Base-by-base conservation (phyloP, 2,797 vertebrate species). In the Sebastes paucispinis region DNA sequence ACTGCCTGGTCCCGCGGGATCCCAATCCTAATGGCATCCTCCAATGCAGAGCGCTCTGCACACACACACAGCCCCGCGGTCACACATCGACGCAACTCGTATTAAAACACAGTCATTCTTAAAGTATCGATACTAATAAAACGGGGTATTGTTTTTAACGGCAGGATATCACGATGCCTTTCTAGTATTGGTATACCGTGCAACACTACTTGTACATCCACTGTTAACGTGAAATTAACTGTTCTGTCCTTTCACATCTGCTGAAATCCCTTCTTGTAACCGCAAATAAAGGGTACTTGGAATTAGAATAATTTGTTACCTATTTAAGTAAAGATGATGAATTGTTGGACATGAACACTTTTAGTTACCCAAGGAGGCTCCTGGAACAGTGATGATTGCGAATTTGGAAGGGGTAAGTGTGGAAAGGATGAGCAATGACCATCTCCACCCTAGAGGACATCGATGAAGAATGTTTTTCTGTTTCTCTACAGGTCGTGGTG, bases 401-500 rank as follows among this genome's bases (percentile, higher is more conserved):
- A 63, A 11, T 83, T 6, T 75, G 64, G 58, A 68, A 5, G 36
- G 2, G 73, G 69, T 87, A 39, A 75, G 69, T 62, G 1, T 0
- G 27, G 8, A 60, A 39, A 50, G 2, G 12, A 9, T 16, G 10
- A 59, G 4, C 50, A 1, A 5, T 25, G 54, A 4, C 12, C 2
- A 2, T 12, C 4, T 13, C 1, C 12, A 5, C 18, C 11, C 3
- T 1, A 12, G 1, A 32, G 1, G 4, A 27, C 2, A 25, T 6
- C 3, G 1, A 18, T 14, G 0, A 10, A n/a, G 0, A n/a, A 3
- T 52, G 1, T 54, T 14, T 31, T 39, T 66, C 0, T 71, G 1
- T 31, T 71, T 71, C 10, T 50, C 5, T 77, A 1, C 22, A 91
- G 88, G 88, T 60, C 13, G 14, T 5, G 79, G 88, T 16, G 83